These are phyloP conservation scores for Charadrius vociferus DNA, from an alignment of 2,113 vertebrate species.

Conservation along the genomic window DNA sequence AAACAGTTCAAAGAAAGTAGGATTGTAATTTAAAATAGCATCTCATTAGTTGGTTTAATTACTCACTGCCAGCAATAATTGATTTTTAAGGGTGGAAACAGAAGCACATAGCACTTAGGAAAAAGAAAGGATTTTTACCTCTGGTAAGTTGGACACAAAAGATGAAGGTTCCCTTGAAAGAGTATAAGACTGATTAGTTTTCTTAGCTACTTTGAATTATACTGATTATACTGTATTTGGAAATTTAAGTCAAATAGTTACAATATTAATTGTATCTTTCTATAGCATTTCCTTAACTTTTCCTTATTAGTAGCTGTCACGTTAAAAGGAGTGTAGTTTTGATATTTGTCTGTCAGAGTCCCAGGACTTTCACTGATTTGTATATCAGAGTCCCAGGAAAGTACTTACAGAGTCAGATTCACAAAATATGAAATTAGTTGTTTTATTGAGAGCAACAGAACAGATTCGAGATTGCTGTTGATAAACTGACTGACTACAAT, in stretches of 20 bases:
- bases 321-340: no score
- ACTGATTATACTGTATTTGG: background rate
- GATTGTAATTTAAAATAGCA: slow-evolving; percentile 72
- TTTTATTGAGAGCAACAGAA: no score
- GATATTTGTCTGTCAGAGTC: no score
- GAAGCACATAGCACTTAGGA: slow-evolving; percentile 3
- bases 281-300: background rate
- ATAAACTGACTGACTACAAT: no score
- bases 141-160: slow-evolving; percentile 6
- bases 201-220: background rate
- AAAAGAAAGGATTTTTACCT: slow-evolving; percentile 40
- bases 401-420: no score
- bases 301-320: background rate
- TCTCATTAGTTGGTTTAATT: slow-evolving; percentile 79
- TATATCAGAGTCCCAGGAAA: no score
- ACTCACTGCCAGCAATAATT: slow-evolving; percentile 65
- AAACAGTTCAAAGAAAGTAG: slow-evolving; percentile 57
- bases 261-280: background rate
- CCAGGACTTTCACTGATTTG: no score
- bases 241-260: background rate
- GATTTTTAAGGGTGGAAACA: slow-evolving; percentile 66
- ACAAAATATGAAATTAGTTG: no score
- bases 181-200: background rate
- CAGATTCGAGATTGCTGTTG: no score
- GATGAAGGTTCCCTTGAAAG: background rate